Base-by-base conservation (phyloP, 2,113 vertebrate genomes). In the Rutilus rutilus region DNA sequence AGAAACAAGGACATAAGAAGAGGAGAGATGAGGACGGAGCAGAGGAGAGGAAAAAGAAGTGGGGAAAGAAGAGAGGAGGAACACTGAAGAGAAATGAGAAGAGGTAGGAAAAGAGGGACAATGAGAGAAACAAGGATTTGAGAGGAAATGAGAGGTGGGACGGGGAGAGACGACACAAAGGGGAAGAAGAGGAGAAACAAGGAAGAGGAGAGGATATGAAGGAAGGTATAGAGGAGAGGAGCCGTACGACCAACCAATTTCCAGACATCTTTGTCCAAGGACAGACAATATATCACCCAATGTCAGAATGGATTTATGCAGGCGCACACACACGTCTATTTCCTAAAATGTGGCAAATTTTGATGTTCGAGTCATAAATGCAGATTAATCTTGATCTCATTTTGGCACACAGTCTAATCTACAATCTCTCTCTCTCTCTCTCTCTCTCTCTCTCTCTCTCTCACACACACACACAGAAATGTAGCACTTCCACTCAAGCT, bases 321-420 rank as follows among this genome's bases (percentile, higher is more conserved):
- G 8, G 19, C 52, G 2, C 14, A 2, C 30, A 7, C 65, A 67
- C 45, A 71, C 81, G 57, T 11, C 47, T 36, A 21, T n/a, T 54
- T 83, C 65, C 64, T 39, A 73, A 73, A 83, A 71, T 83, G 82
- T 83, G 82, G 47, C 30, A 83, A 59, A 73, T 27, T 36, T 39
- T 39, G 67, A 73, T 59, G 30, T 73, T 59, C 52, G 21, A 71
- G 23, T 42, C 42, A 82, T 30, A 83, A 83, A 57, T 74, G 19
- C 23, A 59, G 33, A 83, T 42, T 39, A 83, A 83, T 83, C 23
- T 57, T 17, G 27, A 73, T 83, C 52, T 73, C 50, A 39, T 30
- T 59, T 67, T 57, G 65, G 47, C 82, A 73, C 30, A 73, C 47
- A 5, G 23, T 67, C 27, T n/a, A 65, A 47, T 81, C 60, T 45